A percentile compares a stretch with the other conserved stretches of the same genome.
Evolutionary conservation across 2,888 invertebrate species (phyloP).

Genomic region (Nomada flava): DNA sequence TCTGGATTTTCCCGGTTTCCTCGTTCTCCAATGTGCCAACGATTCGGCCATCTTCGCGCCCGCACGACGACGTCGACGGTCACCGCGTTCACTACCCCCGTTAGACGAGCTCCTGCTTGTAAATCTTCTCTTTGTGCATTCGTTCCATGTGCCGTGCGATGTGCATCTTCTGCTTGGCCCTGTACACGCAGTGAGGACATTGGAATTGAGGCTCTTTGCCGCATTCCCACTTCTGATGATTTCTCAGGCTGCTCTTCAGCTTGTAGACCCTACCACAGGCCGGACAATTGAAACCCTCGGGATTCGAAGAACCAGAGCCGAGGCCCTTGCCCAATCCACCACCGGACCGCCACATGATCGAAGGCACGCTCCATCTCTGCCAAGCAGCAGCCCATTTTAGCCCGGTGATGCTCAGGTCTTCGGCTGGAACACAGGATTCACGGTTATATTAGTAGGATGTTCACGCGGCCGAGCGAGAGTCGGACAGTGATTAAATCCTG

Average conservation of each 20-base stretch:
- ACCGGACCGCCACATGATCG: conserved; percentile 83
- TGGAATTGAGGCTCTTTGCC: conserved; percentile 84
- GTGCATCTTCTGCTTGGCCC: conserved; percentile 84
- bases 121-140: conserved; percentile 85
- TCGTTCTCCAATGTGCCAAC: not conserved
- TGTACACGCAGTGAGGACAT: conserved; percentile 83
- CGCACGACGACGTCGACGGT: conserved; percentile 57
- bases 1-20: not conserved
- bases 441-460: conserved; percentile 76
- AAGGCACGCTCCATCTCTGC: conserved; percentile 85
- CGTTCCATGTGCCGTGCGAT: conserved; percentile 84
- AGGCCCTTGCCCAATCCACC: conserved; percentile 80
- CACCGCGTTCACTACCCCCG: conserved; percentile 19
- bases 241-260: conserved; percentile 90
- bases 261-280: conserved; percentile 95
- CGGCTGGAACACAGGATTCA: conserved; percentile 85
- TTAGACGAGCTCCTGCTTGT: conserved; percentile 83
- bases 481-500: conserved; percentile 44
- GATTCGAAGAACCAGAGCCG: conserved; percentile 75
- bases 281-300: conserved; percentile 89
- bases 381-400: conserved; percentile 88
- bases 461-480: conserved; percentile 43
- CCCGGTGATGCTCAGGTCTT: conserved; percentile 91
- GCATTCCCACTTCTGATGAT: conserved; percentile 84
- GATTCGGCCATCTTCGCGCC: conserved; percentile 23